Base-by-base conservation (phyloP, 2,113 vertebrate species). In the Mionectes macconnelli region DNA sequence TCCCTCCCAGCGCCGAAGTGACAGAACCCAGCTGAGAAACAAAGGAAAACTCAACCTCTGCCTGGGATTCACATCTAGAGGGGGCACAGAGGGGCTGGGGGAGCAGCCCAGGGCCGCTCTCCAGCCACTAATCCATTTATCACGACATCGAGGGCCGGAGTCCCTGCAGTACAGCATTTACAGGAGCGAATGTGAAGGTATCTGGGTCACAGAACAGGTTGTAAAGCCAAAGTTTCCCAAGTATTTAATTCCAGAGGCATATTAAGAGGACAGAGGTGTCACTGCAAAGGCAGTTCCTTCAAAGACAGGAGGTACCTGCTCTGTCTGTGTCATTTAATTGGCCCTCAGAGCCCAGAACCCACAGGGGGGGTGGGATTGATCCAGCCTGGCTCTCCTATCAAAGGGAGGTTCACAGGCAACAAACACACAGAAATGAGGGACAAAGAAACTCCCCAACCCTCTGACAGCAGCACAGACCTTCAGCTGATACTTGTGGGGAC, bases 401-500 rank as follows among this genome's bases (percentile, higher is more conserved):
- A 11, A 10, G 27, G 16, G 49, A 44, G 35, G 39, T 55, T 44
- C 35, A 44, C 31, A 19, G 52, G 40, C 35, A 31, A 31, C 23
- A 30, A 56, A 33, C 17, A 28, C 74, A 11, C 40, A 12, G 2
- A 30, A 47, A 19, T 4, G 23, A 72, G 53, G 7, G 37, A 47
- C 16, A 47, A 56, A 45, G 15, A 44, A 21, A 27, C 28, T 40
- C 8, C 25, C 18, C 55, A 40, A 28, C 23, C 9, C 49, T 15
- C 8, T 4, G 24, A 4, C 16, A 27, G 67, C 6, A 70, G 49
- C 30, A 47, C 11, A 25, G 66, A 12, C 78, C 45, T 44, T 15
- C 44, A 30, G 50, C 39, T 12, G 22, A 21, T 1, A 6, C 0
- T 16, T 1, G 1, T 20, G 27, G 3, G 40, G 44, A 23, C 0